Evolutionary conservation across 2,113 vertebrate species (phyloP).

Genomic region (Entomyzon cyanotis): DNA sequence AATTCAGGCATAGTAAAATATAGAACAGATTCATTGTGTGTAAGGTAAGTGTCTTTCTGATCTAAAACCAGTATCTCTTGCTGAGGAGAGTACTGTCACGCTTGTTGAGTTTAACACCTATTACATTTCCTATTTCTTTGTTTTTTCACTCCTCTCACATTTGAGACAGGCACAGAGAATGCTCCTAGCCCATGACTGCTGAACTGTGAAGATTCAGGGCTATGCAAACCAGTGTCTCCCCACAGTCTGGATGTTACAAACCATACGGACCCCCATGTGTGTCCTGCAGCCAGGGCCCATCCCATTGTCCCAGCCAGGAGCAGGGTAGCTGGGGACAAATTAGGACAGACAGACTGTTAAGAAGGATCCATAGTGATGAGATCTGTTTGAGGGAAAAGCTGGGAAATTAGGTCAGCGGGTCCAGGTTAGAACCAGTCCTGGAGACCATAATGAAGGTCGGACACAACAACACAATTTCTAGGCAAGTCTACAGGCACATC

Average conservation of each 20-base stretch:
- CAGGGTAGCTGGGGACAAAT: neutral
- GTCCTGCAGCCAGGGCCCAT: neutral
- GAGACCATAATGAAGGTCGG: neutral
- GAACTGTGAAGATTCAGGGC: neutral
- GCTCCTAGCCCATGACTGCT: neutral
- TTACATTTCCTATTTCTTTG: neutral
- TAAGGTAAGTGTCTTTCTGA: neutral
- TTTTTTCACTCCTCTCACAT: neutral
- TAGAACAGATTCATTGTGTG: neutral
- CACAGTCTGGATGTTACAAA: rapidly evolving
- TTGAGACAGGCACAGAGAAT: neutral
- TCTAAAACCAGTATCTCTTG: neutral
- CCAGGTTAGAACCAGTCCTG: neutral
- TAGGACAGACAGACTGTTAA: neutral
- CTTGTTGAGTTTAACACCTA: neutral
- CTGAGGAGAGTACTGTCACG: rapidly evolving
- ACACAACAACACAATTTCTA: neutral
- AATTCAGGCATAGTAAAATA: neutral
- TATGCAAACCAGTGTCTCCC: neutral
- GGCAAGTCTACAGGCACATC: neutral
- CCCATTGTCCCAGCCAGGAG: neutral
- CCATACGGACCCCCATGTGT: no score
- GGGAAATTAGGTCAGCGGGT: neutral
- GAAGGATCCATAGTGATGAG: neutral
- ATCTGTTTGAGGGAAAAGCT: neutral